Conservation (phyloP, 2,113 vertebrate species). For the Muscicapa adusta region DNA sequence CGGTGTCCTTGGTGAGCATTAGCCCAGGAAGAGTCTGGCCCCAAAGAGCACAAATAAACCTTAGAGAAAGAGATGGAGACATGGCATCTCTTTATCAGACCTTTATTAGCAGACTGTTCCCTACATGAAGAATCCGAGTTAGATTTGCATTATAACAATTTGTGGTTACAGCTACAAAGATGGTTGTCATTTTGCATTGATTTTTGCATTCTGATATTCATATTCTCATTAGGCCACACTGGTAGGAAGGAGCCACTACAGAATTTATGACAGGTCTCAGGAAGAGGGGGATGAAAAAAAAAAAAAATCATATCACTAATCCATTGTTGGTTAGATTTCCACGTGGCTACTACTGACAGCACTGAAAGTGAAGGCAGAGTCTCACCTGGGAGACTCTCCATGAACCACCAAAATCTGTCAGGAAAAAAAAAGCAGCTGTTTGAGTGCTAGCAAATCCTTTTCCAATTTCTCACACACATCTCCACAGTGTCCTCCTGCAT, state of each 20-base stretch:
- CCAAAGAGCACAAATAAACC: not conserved
- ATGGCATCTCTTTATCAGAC: slow-evolving; percentile 60
- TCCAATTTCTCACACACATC: not conserved
- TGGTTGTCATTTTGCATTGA: slow-evolving; percentile 72
- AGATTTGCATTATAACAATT: slow-evolving; percentile 65
- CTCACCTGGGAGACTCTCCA: not conserved
- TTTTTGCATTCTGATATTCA: slow-evolving; percentile 66
- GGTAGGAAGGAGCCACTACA: slow-evolving; percentile 43
- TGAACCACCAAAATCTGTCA: not conserved
- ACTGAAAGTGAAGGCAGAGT: not conserved
- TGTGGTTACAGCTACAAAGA: slow-evolving; percentile 67
- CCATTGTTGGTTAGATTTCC: not conserved
- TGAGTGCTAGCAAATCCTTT: not conserved
- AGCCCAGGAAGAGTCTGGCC: not conserved
- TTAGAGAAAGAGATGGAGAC: not conserved
- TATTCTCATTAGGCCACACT: slow-evolving; percentile 52
- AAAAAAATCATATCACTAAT: not conserved
- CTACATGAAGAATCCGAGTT: slow-evolving; percentile 66
- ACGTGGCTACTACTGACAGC: not conserved
- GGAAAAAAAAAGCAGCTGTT: not conserved
- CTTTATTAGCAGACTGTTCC: slow-evolving; percentile 81
- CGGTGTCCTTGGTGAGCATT: not conserved
- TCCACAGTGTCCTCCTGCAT: not conserved
- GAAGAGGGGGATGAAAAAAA: not conserved
- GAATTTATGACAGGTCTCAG: not conserved